phyloP scores from a whole-genome alignment of 2,797 vertebrate genomes.

The Pterois miles region DNA sequence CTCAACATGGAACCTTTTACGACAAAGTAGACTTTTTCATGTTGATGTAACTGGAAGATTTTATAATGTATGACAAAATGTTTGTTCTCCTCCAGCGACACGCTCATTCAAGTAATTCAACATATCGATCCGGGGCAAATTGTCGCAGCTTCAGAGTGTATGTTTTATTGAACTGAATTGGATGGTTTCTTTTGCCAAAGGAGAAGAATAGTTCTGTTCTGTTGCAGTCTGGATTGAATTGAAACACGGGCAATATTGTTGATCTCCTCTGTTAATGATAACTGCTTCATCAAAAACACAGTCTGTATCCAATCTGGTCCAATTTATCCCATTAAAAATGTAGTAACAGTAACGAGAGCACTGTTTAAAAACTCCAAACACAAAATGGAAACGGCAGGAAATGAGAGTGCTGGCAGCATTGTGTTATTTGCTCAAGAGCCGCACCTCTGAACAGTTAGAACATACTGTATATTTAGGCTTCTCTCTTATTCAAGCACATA shows the following conservation, averaged over 20 bases:
- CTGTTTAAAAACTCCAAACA: not conserved
- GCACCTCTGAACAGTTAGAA: not conserved
- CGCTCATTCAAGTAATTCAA: not conserved
- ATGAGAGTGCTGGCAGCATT: not conserved
- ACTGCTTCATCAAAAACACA: not conserved
- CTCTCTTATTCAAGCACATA: not conserved
- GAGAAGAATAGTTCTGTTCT: not conserved
- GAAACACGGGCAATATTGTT: not conserved
- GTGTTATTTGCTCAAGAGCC: not conserved
- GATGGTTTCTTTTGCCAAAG: not conserved
- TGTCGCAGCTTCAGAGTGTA: not conserved
- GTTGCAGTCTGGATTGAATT: constrained; percentile 1
- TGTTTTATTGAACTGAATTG: not conserved
- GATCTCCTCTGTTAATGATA: not conserved
- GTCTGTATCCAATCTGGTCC: not conserved
- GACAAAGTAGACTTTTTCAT: not conserved
- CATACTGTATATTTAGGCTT: not conserved
- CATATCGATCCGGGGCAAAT: not conserved
- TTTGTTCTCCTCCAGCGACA: not conserved
- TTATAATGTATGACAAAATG: not conserved
- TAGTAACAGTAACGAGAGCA: not conserved
- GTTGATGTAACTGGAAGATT: not conserved
- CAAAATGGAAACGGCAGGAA: not conserved
- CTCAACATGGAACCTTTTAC: not conserved
- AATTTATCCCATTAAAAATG: constrained; percentile 23